Conservation (phyloP, 2,888 invertebrate species). For the Rhagonycha lutea region DNA sequence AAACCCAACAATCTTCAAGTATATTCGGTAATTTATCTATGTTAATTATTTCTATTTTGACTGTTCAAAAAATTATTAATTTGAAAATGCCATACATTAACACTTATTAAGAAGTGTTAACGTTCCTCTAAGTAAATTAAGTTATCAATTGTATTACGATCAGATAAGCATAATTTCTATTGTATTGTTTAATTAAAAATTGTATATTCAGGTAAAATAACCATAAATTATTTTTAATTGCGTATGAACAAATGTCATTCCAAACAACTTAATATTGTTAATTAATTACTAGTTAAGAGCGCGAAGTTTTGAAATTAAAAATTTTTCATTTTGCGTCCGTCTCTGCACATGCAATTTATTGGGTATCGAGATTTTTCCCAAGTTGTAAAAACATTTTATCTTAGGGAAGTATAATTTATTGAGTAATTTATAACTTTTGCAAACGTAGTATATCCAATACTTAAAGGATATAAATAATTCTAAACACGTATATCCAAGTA, state of each 20-base stretch:
- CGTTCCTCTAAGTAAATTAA: not conserved
- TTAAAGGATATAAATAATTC: constrained; percentile 31
- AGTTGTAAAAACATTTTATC: constrained; percentile 1
- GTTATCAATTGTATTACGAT: not conserved
- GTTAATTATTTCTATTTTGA: not conserved
- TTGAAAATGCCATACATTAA: not conserved
- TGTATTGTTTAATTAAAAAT: not conserved
- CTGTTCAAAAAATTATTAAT: not conserved
- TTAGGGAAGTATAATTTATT: constrained; percentile 1
- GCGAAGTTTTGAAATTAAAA: not conserved
- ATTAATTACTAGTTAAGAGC: not conserved
- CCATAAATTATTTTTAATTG: not conserved
- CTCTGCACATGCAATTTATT: not conserved
- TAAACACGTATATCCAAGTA: constrained; percentile 30
- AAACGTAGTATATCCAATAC: constrained; percentile 3
- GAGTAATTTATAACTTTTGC: not conserved
- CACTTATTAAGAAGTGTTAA: not conserved
- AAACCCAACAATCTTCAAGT: not conserved
- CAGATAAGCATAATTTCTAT: constrained; percentile 1
- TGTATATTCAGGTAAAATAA: not conserved
- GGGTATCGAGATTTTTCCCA: not conserved
- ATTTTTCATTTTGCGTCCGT: not conserved
- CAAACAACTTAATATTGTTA: not conserved
- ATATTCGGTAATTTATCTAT: not conserved
- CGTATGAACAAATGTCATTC: not conserved